Evolutionary conservation across 2,113 vertebrate species (phyloP), one percentile per base, ranked within the genome.

Genomic region (Antigone vipio): DNA sequence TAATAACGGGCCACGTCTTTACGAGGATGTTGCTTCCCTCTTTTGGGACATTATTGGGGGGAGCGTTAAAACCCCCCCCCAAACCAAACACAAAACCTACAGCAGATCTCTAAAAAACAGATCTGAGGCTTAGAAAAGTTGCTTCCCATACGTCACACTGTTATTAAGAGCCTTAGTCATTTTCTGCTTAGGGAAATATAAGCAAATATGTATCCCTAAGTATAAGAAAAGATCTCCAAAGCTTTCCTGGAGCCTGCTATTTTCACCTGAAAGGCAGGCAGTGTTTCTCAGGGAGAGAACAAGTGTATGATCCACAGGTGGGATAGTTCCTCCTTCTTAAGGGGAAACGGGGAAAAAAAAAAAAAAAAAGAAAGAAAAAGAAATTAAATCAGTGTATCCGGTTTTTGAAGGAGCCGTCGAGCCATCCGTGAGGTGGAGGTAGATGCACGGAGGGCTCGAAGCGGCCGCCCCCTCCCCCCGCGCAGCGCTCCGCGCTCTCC

Each of bases 301-400:
- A 95, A 91, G 34, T 87, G 89, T 62, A 40, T 9, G 9, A 95
- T 94, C 95, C 84, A 96, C 94, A 95, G 91, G 94, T 95, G 93
- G 92, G 88, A 87, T 9, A 60, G 62, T 72, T 81, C 24, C 60
- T 95, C 49, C 50, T 81, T 77, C 79, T 77, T 14, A 11, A 30
- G 20, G 16, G 15, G 6, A 5, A 29, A 11, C 9, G 2, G 38
- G 38, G 38, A 9, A 35, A 38, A 38, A 38, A 3, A 15, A 13
- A 47, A 18, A 30, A 23, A 74, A 30, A 23, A 9, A 49, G 24
- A 12, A 19, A 20, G 2, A 12, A 9, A 50, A 29, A 38, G 2
- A 47, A 30, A 34, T 29, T 15, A 74, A 40, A 38, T 23, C 26
- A 6, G 34, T 9, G 13, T 13, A 4, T 55, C 18, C 23, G 11